A percentile compares a stretch with the other conserved stretches of the same genome.
Conservation (phyloP, 1,140 invertebrate genomes). For the Drosophila mayri region DNA sequence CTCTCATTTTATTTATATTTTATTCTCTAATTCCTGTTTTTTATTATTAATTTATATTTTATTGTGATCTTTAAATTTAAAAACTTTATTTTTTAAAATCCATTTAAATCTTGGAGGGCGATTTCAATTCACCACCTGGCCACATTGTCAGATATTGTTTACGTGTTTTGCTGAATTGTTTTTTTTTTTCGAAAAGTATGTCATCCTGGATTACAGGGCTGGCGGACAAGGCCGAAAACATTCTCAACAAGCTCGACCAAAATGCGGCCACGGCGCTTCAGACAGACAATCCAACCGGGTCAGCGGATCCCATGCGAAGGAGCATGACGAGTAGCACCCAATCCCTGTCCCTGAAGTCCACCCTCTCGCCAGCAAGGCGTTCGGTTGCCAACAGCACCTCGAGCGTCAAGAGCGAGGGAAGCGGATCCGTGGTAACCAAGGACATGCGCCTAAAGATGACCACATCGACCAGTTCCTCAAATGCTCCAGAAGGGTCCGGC, state of each 20-base stretch:
- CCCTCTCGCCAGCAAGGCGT: slow-evolving; percentile 50
- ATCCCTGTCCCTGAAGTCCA: slow-evolving; percentile 53
- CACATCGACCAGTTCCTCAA: slow-evolving; percentile 51
- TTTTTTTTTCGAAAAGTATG: slow-evolving; percentile 39
- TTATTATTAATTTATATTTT: too few relatives aligned
- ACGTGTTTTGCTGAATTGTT: slow-evolving; percentile 68
- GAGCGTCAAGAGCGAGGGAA: slow-evolving; percentile 63
- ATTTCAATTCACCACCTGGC: not conserved
- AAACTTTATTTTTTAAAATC: too few relatives aligned
- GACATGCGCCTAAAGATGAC: slow-evolving; percentile 53
- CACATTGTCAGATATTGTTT: slow-evolving; percentile 34
- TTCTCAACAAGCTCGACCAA: slow-evolving; percentile 94
- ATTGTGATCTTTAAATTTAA: too few relatives aligned
- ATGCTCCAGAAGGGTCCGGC: slow-evolving; percentile 14
- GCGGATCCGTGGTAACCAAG: slow-evolving; percentile 35
- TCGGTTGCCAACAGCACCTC: slow-evolving; percentile 46
- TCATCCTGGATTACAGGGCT: slow-evolving; percentile 92
- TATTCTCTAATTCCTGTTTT: too few relatives aligned
- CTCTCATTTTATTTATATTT: too few relatives aligned
- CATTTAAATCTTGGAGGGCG: too few relatives aligned
- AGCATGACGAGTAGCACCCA: slow-evolving; percentile 68
- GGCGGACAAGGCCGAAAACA: slow-evolving; percentile 93
- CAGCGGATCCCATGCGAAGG: slow-evolving; percentile 53
- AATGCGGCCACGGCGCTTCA: slow-evolving; percentile 90
- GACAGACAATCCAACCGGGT: slow-evolving; percentile 29